Conservation (phyloP, 2,113 vertebrate species). For the Oncorhynchus keta region DNA sequence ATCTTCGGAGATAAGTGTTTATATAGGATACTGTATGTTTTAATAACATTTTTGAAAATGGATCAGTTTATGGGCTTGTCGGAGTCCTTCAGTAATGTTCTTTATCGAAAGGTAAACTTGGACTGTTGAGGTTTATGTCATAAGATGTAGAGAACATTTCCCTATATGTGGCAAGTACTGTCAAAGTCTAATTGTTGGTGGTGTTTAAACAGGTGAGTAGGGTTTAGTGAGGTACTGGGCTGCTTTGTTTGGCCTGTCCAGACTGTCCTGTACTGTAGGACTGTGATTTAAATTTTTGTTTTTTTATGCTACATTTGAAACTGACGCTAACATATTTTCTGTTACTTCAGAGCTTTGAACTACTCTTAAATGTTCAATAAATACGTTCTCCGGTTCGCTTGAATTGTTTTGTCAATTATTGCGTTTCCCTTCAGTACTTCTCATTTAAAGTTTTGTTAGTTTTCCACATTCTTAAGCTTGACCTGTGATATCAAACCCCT, state of each 20-base stretch:
- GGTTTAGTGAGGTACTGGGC: constrained; percentile 1
- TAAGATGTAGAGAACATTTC: neutral
- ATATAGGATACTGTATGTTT: neutral
- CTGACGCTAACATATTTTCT: constrained; percentile 45
- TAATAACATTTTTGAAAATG: neutral
- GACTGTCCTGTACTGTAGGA: constrained; percentile 48
- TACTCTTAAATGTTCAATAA: constrained; percentile 67
- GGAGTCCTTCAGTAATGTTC: neutral
- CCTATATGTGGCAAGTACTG: neutral
- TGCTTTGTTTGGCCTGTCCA: constrained; percentile 26
- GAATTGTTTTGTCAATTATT: constrained; percentile 4
- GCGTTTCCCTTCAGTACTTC: neutral
- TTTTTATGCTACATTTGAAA: neutral
- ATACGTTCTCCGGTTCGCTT: constrained; percentile 50
- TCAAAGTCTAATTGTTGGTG: neutral
- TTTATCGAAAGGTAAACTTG: neutral
- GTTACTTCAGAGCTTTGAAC: constrained; percentile 39
- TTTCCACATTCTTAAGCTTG: too few species aligned
- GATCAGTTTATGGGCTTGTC: neutral
- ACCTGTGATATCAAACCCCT: too few species aligned
- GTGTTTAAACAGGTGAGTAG: constrained; percentile 13
- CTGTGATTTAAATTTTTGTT: neutral
- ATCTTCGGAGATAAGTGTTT: constrained; percentile 8
- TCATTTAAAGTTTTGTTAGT: too few species aligned
- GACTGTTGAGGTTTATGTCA: neutral